Evolutionary conservation across 2,888 invertebrate species (phyloP).

Genomic region (Aspidiotus destructor): DNA sequence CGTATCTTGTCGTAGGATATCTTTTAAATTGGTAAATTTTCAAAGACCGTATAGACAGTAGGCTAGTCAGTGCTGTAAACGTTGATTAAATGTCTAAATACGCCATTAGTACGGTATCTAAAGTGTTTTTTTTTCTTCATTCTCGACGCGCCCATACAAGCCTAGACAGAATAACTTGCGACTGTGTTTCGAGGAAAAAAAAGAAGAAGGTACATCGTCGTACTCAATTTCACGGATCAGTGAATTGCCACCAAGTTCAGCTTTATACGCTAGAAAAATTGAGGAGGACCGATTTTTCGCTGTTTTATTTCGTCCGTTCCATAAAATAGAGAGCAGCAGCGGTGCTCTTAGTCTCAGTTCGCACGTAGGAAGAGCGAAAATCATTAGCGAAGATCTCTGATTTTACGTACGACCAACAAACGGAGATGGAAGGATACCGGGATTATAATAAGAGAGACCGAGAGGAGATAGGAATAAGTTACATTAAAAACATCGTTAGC

Average conservation of each 20-base stretch:
- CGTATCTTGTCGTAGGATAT: no score
- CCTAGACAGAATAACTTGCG: neutral
- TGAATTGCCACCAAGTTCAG: constrained; percentile 1
- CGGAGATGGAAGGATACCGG: neutral
- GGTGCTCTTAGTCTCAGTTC: no score
- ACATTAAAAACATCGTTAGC: constrained; percentile 17
- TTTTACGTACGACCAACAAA: constrained; percentile 6
- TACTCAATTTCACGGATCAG: constrained; percentile 18
- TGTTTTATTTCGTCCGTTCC: neutral
- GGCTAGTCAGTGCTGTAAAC: neutral
- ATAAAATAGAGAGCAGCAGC: neutral
- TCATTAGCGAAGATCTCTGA: constrained; percentile 9
- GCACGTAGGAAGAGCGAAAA: neutral
- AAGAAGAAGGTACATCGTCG: neutral
- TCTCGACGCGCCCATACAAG: neutral
- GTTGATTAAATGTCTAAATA: neutral
- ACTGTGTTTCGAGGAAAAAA: neutral
- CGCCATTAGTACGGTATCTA: neutral
- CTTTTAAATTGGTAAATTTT: no score
- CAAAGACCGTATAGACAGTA: neutral
- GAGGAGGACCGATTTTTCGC: constrained; percentile 6
- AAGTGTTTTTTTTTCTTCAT: neutral
- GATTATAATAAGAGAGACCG: neutral
- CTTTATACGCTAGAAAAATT: constrained; percentile 7
- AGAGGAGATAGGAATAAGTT: neutral